phyloP scores from a whole-genome alignment of 2,888 invertebrate species.

The Pterobdella sp. region DNA sequence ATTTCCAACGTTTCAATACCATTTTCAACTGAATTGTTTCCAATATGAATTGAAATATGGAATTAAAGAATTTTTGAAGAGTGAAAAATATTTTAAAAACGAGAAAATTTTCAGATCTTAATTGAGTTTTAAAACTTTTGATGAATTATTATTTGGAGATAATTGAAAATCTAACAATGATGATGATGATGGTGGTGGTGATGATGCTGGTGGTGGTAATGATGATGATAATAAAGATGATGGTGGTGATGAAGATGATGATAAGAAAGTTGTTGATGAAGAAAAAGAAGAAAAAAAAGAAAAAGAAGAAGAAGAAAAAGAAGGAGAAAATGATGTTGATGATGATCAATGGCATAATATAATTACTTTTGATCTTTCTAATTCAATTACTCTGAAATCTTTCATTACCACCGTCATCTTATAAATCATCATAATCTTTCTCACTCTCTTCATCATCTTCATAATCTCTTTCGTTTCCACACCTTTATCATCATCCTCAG shows the following conservation, averaged over 20 bases:
- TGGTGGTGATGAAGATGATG: too few species aligned
- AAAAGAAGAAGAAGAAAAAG: slow-evolving; percentile 9
- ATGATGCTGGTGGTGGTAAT: too few species aligned
- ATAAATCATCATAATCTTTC: slow-evolving; percentile 31
- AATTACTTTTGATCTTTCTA: background rate
- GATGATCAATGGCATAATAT: slow-evolving; percentile 24
- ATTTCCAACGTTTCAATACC: too few species aligned
- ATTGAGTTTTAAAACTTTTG: background rate
- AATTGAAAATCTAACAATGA: background rate
- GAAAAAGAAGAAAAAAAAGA: background rate
- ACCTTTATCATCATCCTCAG: background rate
- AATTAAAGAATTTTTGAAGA: too few species aligned
- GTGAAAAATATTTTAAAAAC: too few species aligned
- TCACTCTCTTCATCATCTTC: slow-evolving; percentile 31
- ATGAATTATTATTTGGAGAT: background rate
- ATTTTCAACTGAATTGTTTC: too few species aligned
- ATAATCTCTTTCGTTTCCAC: slow-evolving; percentile 19
- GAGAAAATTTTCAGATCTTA: background rate
- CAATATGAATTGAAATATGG: too few species aligned
- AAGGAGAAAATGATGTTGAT: slow-evolving; percentile 31
- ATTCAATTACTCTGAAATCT: background rate
- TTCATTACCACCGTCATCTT: slow-evolving; percentile 30
- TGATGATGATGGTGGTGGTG: slow-evolving; percentile 16
- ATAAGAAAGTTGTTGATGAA: background rate
- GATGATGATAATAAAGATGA: too few species aligned